Base-by-base conservation (phyloP, 1,140 invertebrate species). In the Brachionus koreanus region DNA sequence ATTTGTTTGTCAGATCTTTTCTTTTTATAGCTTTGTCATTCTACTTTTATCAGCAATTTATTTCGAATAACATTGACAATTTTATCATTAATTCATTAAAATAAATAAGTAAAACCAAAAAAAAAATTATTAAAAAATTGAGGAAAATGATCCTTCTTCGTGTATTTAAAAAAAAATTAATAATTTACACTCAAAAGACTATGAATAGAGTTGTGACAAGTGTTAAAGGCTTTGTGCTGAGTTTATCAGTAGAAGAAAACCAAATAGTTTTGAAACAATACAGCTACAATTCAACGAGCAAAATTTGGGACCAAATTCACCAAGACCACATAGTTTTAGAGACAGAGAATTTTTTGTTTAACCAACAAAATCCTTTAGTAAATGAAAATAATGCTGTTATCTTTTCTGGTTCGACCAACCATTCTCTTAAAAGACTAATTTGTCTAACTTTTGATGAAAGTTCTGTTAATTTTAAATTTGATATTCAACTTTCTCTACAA, bases 41-140 rank as follows among this genome's bases (percentile, higher is more conserved):
- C 29, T 74, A 74, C 29, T 6, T 74, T 25, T 74, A 74, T 74
- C 69, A 74, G 7, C 69, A 74, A 74, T 74, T 74, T 33, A 25
- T 74, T 39, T 43, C 39, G 6, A 74, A 74, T 25, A 33, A 46
- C 12, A 46, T 74, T 43, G 69, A 74, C 25, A 46, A 74, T 46
- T 74, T 74, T 46, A 74, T 74, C 2, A 25, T 74, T 5, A 46
- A 74, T 39, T 74, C 69, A 25, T 43, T 72, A 7, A 72, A 72
- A 46, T 35, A 74, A 46, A 46, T 35, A 37, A 35, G n/a, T 35
- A 25, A n/a, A n/a, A n/a, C n/a, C n/a, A n/a, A n/a, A n/a, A n/a
- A 63, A 63, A 63, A 25, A 29, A 10, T 67, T 37, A n/a, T 35
- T 35, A 35, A n/a, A 37, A 67, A 33, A 3, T 35, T 67, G 49